Percentiles rank a stretch among this genome's conserved stretches.
Conservation (phyloP, 2,888 invertebrate genomes). For the Calameuta idolon region DNA sequence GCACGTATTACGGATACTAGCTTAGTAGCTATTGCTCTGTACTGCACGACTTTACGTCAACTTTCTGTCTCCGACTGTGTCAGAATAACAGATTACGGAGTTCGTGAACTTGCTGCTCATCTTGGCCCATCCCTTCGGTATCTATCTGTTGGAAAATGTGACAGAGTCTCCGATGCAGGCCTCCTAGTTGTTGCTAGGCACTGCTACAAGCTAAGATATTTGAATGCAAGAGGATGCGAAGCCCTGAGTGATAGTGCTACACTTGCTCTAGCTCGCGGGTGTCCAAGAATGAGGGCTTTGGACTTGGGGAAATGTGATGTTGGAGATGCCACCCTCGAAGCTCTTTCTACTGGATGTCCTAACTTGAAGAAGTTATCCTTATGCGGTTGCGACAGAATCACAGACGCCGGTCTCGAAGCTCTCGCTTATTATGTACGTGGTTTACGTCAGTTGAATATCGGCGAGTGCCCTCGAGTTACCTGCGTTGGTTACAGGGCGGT, state of each 20-base stretch:
- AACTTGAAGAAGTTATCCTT: conserved; percentile 91
- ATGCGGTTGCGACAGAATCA: conserved; percentile 90
- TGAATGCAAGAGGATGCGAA: conserved; percentile 93
- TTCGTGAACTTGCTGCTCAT: conserved; percentile 87
- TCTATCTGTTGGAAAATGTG: conserved; percentile 94
- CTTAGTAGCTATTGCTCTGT: conserved; percentile 91
- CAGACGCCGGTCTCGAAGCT: conserved; percentile 88
- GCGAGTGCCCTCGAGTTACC: conserved; percentile 88
- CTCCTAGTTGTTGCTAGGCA: conserved; percentile 87
- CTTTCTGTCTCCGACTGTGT: conserved; percentile 91
- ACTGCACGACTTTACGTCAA: conserved; percentile 86
- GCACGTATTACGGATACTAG: conserved; percentile 91
- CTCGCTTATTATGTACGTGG: conserved; percentile 92
- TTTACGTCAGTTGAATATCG: conserved; percentile 91
- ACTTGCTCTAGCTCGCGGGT: conserved; percentile 86
- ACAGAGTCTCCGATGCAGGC: conserved; percentile 91
- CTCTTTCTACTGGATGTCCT: conserved; percentile 89
- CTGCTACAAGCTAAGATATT: conserved; percentile 89
- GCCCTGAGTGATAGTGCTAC: conserved; percentile 94
- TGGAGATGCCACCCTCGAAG: conserved; percentile 87
- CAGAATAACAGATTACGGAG: conserved; percentile 89
- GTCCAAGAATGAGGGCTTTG: conserved; percentile 86
- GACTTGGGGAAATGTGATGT: conserved; percentile 96
- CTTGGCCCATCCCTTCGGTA: conserved; percentile 90
- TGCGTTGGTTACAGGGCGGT: conserved; percentile 90